Base-by-base conservation (phyloP, 2,888 invertebrate genomes). In the Theodoxus fluviatilis region DNA sequence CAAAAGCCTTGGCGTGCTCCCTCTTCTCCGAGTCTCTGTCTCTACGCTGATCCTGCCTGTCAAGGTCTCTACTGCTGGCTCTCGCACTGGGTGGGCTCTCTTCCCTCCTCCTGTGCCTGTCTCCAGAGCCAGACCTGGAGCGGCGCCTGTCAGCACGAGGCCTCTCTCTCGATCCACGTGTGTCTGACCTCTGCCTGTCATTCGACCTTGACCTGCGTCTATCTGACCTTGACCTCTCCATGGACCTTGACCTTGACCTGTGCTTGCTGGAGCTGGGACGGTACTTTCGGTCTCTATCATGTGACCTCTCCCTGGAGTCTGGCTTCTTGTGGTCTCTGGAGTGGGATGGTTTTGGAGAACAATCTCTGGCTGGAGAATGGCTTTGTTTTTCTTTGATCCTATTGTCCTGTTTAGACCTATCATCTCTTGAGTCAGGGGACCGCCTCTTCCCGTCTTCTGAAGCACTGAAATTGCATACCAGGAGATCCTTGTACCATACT, bases 131-230 rank as follows among this genome's bases (percentile, higher is more conserved):
- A 33, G 61, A 57, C 35, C 49, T 68, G 40, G 68, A 72, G 43
- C 69, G 63, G n/a, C 37, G 15, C 15, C 68, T 70, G 25, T 15
- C 55, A 25, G 2, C 31, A 43, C 12, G 43, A 4, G 4, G 40
- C 43, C 18, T 65, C 43, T 57, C 25, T 65, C 1, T 68, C 71
- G 33, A 37, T 55, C 90, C 80, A 71, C 22, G 49, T 49, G 35
- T 49, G 18, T 40, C 49, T 65, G 47, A 43, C 37, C 65, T 72
- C 37, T 71, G n/a, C 33, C 70, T 74, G 6, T 76, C 74, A 28
- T 68, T 64, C 49, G 74, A 70, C 49, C 73, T 69, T 70, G 73
- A 73, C 47, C 71, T 72, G 28, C 65, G 25, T 63, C 35, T 57
- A 3, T 33, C 25, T 59, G 65, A 31, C 49, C 22, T 63, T 15